Conservation (phyloP, 1,140 invertebrate species). For the Plutomurus gul region DNA sequence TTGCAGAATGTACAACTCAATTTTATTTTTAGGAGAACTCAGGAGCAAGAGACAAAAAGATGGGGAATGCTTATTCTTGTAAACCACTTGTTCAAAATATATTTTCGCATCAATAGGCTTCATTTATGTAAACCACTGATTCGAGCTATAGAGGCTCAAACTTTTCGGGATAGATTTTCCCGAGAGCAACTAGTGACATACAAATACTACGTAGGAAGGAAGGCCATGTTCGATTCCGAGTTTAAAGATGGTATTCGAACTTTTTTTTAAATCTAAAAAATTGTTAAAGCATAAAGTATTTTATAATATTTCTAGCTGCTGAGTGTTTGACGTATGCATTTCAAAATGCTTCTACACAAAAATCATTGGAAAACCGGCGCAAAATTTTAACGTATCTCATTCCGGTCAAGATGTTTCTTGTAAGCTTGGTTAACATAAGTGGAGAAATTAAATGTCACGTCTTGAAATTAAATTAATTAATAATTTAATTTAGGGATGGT, state of each 20-base stretch:
- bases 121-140: conserved; percentile 96
- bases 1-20: no score
- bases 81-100: conserved; percentile 97
- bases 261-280: neutral
- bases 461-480: no score
- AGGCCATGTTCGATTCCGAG: conserved; percentile 98
- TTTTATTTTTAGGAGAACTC: conserved; percentile 65
- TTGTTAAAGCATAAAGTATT: no score
- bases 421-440: conserved; percentile 55
- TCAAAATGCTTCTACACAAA: conserved; percentile 77
- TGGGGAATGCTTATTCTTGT: conserved; percentile 94
- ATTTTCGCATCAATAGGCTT: conserved; percentile 95
- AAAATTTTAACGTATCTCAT: conserved; percentile 94
- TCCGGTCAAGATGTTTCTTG: conserved; percentile 93
- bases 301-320: conserved; percentile 74
- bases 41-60: conserved; percentile 87
- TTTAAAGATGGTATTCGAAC: conserved; percentile 73
- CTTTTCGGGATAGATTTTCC: conserved; percentile 86
- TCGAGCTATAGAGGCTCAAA: conserved; percentile 86
- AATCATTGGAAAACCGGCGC: conserved; percentile 84
- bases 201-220: conserved; percentile 94
- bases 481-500: conserved; percentile 67
- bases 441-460: no score
- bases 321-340: conserved; percentile 92
- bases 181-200: conserved; percentile 89